These are phyloP conservation scores for Watsonalla cultraria DNA, from an alignment of 2,888 invertebrate genomes.

Conservation along the genomic window DNA sequence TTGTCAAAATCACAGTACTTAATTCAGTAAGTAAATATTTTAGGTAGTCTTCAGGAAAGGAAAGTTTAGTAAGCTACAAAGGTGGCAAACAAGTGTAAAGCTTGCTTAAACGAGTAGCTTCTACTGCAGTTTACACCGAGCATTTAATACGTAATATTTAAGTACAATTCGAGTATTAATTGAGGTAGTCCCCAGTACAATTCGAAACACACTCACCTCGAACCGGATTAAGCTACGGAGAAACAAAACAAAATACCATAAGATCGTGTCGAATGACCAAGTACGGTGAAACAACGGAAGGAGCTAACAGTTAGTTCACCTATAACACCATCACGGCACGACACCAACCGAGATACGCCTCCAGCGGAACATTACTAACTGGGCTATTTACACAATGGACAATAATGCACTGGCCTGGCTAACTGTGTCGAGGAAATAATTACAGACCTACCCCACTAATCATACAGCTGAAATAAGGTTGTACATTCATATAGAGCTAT, in stretches of 20 bases:
- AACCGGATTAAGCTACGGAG: not conserved
- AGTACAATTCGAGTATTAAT: slow-evolving; percentile 4
- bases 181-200: slow-evolving; percentile 2
- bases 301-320: slow-evolving; percentile 56
- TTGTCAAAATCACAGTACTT: too few relatives aligned
- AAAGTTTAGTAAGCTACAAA: too few relatives aligned
- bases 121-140: too few relatives aligned
- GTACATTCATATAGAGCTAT: too few relatives aligned
- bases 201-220: not conserved
- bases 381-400: slow-evolving; percentile 30
- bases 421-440: not conserved
- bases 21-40: too few relatives aligned
- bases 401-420: slow-evolving; percentile 12
- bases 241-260: slow-evolving; percentile 15
- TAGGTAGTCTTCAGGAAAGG: too few relatives aligned
- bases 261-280: slow-evolving; percentile 18
- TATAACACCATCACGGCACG: slow-evolving; percentile 37
- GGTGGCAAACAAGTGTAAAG: too few relatives aligned
- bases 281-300: slow-evolving; percentile 43
- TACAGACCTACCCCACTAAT: not conserved
- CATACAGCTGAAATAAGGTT: not conserved
- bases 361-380: slow-evolving; percentile 54
- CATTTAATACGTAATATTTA: too few relatives aligned
- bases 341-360: slow-evolving; percentile 49
- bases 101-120: too few relatives aligned